Conservation (phyloP, 64 coral and sea anemone species). For the Dendronephthya gigantea region DNA sequence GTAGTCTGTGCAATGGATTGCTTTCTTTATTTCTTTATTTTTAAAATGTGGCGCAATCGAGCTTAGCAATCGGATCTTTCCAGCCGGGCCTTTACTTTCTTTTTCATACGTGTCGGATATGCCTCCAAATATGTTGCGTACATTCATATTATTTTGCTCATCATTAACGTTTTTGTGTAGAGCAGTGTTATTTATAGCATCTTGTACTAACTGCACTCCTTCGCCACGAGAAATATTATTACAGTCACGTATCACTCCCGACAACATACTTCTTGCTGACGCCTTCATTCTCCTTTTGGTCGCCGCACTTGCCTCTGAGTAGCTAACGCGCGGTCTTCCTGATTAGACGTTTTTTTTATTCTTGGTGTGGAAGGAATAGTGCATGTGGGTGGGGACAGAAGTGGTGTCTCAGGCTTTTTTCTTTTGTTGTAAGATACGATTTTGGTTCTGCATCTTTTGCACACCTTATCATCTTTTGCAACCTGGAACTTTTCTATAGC, state of each 20-base stretch:
- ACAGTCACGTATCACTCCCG: not conserved
- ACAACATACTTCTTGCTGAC: not conserved
- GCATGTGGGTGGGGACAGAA: not conserved
- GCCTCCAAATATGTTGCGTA: not conserved
- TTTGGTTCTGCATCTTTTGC: not conserved
- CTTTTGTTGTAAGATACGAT: not conserved
- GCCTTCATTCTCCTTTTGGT: not conserved
- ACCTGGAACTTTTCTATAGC: not conserved
- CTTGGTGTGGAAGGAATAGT: not conserved
- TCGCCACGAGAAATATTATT: not conserved
- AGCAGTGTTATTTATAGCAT: not conserved
- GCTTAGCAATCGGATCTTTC: not conserved
- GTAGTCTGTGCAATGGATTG: not conserved
- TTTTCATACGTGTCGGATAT: not conserved
- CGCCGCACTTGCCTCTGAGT: not conserved
- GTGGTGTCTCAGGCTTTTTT: not conserved
- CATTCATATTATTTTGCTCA: not conserved
- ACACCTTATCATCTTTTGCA: not conserved
- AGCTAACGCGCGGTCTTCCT: not conserved
- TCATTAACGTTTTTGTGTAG: not conserved
- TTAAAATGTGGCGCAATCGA: not conserved
- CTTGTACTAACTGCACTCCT: not conserved
- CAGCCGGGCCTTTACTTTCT: not conserved
- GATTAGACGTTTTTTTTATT: not conserved
- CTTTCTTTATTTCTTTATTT: conserved; percentile 14